Conservation (phyloP, 1,140 invertebrate species). For the Arctopsyche grandis region DNA sequence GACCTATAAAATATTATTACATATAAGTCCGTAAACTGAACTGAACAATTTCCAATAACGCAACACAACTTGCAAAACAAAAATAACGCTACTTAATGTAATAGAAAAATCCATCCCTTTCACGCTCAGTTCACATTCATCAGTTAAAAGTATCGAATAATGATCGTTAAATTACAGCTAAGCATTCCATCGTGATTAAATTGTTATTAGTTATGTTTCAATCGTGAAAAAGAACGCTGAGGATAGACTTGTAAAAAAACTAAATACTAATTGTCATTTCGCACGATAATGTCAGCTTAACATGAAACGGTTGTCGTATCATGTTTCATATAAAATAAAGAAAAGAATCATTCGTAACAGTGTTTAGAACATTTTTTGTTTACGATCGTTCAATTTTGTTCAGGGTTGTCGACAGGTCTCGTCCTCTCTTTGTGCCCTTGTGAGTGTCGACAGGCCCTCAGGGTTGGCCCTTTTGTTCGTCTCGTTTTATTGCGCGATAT, state of each 20-base stretch:
- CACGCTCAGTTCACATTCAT: background rate
- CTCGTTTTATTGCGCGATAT: slow-evolving; percentile 4
- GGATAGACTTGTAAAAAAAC: background rate
- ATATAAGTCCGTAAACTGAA: background rate
- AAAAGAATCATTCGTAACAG: background rate
- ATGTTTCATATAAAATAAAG: background rate
- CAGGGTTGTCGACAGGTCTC: background rate
- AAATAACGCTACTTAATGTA: background rate
- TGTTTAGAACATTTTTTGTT: background rate
- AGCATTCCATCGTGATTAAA: background rate
- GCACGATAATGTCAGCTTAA: background rate
- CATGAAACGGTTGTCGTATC: background rate
- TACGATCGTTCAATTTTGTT: background rate
- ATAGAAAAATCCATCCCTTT: background rate
- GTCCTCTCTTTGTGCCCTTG: background rate
- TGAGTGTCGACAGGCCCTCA: slow-evolving; percentile 1
- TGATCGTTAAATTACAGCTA: background rate
- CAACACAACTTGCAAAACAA: background rate
- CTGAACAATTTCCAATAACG: background rate
- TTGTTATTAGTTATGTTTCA: background rate
- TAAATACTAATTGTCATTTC: background rate
- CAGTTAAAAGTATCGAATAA: background rate
- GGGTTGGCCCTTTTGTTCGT: background rate
- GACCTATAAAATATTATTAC: background rate
- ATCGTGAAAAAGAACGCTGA: background rate